Evolutionary conservation across 1,140 invertebrate genomes (phyloP).

Genomic region (Caligus rogercresseyi): DNA sequence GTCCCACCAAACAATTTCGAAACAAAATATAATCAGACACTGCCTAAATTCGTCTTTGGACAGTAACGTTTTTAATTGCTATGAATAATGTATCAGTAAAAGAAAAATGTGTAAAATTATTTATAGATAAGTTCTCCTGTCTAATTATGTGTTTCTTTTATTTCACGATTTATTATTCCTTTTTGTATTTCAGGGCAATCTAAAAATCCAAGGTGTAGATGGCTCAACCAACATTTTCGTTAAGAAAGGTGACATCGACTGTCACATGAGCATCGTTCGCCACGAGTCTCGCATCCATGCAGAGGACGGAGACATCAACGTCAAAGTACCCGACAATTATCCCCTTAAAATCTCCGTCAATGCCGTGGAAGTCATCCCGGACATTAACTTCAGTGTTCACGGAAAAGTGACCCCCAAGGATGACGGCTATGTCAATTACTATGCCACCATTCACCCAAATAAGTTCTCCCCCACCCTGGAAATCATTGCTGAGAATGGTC

Average conservation of each 20-base stretch:
- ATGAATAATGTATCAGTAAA: no score
- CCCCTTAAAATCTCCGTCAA: conserved; percentile 14
- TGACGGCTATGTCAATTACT: background rate
- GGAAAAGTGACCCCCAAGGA: conserved; percentile 5
- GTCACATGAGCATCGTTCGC: conserved; percentile 14
- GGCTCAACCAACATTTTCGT: conserved; percentile 18
- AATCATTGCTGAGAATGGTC: conserved; percentile 17
- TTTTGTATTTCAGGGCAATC: conserved; percentile 5
- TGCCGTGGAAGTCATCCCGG: conserved; percentile 14
- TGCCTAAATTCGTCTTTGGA: no score
- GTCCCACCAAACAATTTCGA: no score
- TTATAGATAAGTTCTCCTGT: no score
- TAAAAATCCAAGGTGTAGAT: conserved; percentile 11
- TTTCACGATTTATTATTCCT: background rate
- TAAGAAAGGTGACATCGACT: conserved; percentile 18
- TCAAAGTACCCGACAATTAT: conserved; percentile 13
- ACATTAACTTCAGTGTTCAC: conserved; percentile 10
- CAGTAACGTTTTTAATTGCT: no score
- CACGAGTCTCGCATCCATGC: conserved; percentile 14
- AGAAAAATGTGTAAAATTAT: no score
- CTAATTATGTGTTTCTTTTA: no score
- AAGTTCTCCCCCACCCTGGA: conserved; percentile 15
- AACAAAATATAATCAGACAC: no score
- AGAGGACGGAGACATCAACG: conserved; percentile 12
- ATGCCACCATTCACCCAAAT: conserved; percentile 10